Conservation (phyloP, 2,888 invertebrate genomes). For the Drosophila neonasuta region DNA sequence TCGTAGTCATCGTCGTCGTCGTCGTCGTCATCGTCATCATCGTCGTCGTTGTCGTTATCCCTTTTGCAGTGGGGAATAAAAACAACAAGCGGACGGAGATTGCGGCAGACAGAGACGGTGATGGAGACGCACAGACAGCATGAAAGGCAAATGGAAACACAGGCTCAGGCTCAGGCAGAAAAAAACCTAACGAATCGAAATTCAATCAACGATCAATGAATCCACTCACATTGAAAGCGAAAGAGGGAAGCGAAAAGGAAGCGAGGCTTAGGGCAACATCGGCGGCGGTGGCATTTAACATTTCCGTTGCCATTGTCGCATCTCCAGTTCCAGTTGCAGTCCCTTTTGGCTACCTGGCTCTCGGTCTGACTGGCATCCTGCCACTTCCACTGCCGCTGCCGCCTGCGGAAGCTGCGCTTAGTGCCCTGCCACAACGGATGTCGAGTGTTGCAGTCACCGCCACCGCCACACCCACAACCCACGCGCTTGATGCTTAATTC, state of each 20-base stretch:
- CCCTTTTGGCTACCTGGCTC: constrained; percentile 35
- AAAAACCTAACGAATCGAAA: constrained; percentile 66
- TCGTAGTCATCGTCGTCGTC: not conserved
- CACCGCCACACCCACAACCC: constrained; percentile 27
- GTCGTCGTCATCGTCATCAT: not conserved
- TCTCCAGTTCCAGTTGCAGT: constrained; percentile 25
- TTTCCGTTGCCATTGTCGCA: constrained; percentile 70
- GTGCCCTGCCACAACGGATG: constrained; percentile 65
- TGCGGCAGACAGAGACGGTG: not conserved
- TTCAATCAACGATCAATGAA: constrained; percentile 78
- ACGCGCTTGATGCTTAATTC: constrained; percentile 55
- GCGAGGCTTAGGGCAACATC: constrained; percentile 2
- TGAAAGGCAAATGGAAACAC: constrained; percentile 40
- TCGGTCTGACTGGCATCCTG: constrained; percentile 47
- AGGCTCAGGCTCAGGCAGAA: constrained; percentile 21
- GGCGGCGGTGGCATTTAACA: constrained; percentile 69
- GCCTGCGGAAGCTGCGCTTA: constrained; percentile 69
- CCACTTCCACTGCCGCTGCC: constrained; percentile 8
- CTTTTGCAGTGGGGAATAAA: constrained; percentile 26
- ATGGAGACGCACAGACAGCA: constrained; percentile 26
- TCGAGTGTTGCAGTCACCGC: constrained; percentile 54
- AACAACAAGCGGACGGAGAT: constrained; percentile 16
- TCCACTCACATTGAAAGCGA: constrained; percentile 25
- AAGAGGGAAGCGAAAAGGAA: not conserved
- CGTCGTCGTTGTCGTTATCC: constrained; percentile 18